Percentiles rank a stretch among this genome's conserved stretches.
Conservation (phyloP, 2,888 invertebrate species). For the Bugulina stolonifera region DNA sequence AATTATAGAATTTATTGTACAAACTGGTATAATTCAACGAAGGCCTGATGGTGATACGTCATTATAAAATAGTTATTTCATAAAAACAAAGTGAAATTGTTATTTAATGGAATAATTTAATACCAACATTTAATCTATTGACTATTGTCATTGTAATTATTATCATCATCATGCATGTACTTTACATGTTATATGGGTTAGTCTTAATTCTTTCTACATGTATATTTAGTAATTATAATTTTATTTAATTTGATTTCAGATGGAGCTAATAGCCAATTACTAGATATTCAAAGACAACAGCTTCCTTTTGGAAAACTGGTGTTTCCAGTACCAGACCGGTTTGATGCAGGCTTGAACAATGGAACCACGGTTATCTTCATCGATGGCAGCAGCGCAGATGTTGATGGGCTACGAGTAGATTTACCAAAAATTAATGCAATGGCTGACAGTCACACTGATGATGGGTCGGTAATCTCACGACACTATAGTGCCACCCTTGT, state of each 20-base stretch:
- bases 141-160: no score
- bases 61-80: no score
- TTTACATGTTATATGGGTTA: no score
- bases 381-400: background rate
- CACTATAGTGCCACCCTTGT: conserved; percentile 19
- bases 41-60: no score
- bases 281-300: conserved; percentile 20
- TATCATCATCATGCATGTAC: no score
- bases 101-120: no score
- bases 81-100: no score
- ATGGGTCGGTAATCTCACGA: conserved; percentile 15
- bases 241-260: conserved; percentile 18
- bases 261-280: background rate
- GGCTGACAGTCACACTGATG: conserved; percentile 23
- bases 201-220: no score
- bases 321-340: conserved; percentile 5
- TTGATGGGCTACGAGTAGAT: conserved; percentile 6
- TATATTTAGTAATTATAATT: no score
- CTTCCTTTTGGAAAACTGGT: conserved; percentile 11
- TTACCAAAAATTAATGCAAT: conserved; percentile 16
- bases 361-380: background rate
- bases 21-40: no score
- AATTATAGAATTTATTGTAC: no score
- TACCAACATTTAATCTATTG: no score
- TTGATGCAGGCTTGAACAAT: background rate